Base-by-base conservation (phyloP, 1,140 invertebrate genomes). In the Streblospio benedicti region DNA sequence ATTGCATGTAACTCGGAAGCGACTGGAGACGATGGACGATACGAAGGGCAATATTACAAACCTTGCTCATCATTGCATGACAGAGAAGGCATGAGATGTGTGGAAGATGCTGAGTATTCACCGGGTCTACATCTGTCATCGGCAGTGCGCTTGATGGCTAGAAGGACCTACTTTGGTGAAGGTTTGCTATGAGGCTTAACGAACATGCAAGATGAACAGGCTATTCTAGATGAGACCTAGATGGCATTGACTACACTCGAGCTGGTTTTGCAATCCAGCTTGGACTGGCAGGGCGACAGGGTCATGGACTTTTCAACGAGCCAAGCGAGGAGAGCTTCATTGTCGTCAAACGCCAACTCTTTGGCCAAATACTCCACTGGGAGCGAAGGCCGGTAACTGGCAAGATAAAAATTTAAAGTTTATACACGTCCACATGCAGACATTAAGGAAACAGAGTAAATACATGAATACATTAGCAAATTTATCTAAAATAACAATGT, bases 311-410 rank as follows among this genome's bases (percentile, higher is more conserved):
- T 89, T 67, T 87, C 85, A 75, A 83, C 83, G 74, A 94, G 82
- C 84, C 93, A 95, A 78, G 90, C 85, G 78, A 87, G 80, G 81
- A 86, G 89, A 76, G 91, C 88, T 75, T 87, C 85, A 73, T 78
- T 79, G 66, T 85, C 85, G 70, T 86, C 83, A 83, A 93, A 94
- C 69, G 87, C 90, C 82, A 96, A 84, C 81, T 90, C 86, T 78
- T 84, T 84, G 75, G 83, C 79, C 78, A 95, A 82, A 84, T 87
- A 91, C 75, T 86, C 84, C 80, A 93, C 82, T 69, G 87, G 85
- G 81, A 95, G 82, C 78, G 83, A 85, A 80, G 90, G 91, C 71
- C 92, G 90, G 84, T 91, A 96, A 83, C 93, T 96, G 88, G 71
- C 59, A 60, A 62, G 50, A 65, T 43, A 63, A 58, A 25, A 62